Conservation (phyloP, 2,797 vertebrate genomes). For the Hephaestus fuliginosus region DNA sequence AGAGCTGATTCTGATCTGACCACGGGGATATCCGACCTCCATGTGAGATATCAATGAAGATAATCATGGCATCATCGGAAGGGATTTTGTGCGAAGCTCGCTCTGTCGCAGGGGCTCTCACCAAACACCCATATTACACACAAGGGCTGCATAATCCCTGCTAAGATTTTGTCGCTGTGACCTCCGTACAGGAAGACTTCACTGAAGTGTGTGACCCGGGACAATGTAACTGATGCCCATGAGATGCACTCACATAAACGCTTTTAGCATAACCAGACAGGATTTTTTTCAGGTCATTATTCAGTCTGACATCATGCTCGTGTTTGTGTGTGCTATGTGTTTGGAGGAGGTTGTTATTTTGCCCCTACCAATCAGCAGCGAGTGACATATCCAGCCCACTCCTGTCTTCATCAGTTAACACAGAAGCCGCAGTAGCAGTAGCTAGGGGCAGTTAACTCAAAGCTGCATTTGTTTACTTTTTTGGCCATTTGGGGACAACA, state of each 20-base stretch:
- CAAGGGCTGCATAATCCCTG: constrained; percentile 18
- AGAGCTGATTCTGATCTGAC: constrained; percentile 62
- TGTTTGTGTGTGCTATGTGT: background rate
- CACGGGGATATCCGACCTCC: constrained; percentile 58
- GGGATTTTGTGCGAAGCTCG: constrained; percentile 36
- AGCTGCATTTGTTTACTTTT: background rate
- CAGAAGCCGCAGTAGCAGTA: background rate
- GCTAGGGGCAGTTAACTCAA: background rate
- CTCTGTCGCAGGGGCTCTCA: constrained; percentile 6
- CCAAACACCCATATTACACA: constrained; percentile 10
- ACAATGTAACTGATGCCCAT: background rate
- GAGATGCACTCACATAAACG: constrained; percentile 10
- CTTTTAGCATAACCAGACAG: background rate
- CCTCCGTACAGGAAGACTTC: constrained; percentile 29
- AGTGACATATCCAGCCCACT: background rate
- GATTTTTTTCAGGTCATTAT: background rate
- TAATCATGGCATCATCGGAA: constrained; percentile 62
- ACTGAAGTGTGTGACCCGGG: constrained; percentile 24
- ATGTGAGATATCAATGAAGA: constrained; percentile 68
- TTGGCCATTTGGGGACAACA: background rate
- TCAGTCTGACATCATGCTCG: background rate
- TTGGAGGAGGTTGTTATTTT: background rate
- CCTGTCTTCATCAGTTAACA: background rate
- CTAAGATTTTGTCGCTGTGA: constrained; percentile 6
- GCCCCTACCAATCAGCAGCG: background rate